These are phyloP conservation scores for Sitta europaea DNA, from an alignment of 2,113 vertebrate genomes.

Conservation along the genomic window DNA sequence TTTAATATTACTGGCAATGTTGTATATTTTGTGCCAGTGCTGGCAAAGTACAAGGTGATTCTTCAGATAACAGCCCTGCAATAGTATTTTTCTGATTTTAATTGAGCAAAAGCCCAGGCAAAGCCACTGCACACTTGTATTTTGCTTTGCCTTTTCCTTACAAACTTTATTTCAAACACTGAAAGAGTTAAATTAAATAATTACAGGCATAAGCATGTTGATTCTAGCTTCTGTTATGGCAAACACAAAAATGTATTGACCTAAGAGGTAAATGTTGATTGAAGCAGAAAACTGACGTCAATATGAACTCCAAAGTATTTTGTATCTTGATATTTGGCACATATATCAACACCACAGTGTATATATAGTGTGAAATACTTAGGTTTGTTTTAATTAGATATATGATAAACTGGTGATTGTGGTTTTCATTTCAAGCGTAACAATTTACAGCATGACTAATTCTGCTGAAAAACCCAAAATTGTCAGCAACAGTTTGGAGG, in stretches of 20 bases:
- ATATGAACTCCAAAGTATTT: not conserved
- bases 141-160: not conserved
- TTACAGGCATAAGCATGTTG: not conserved
- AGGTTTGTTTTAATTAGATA: slow-evolving; percentile 1
- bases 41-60: not conserved
- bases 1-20: slow-evolving; percentile 51
- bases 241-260: slow-evolving; percentile 45
- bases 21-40: not conserved
- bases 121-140: not conserved
- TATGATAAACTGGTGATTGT: not conserved
- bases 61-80: slow-evolving; percentile 17
- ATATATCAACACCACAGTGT: not conserved
- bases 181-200: slow-evolving; percentile 33
- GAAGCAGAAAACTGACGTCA: slow-evolving; percentile 48
- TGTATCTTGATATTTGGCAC: slow-evolving; percentile 11
- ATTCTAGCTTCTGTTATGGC: slow-evolving; percentile 55
- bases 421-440: not conserved
- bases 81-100: not conserved
- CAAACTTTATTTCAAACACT: not conserved
- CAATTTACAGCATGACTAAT: not conserved
- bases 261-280: slow-evolving; percentile 51
- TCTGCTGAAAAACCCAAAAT: not conserved
- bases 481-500: not conserved
- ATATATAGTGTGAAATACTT: not conserved
- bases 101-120: not conserved